Base-by-base conservation (phyloP, 2,797 vertebrate species). In the Cynopterus sphinx region DNA sequence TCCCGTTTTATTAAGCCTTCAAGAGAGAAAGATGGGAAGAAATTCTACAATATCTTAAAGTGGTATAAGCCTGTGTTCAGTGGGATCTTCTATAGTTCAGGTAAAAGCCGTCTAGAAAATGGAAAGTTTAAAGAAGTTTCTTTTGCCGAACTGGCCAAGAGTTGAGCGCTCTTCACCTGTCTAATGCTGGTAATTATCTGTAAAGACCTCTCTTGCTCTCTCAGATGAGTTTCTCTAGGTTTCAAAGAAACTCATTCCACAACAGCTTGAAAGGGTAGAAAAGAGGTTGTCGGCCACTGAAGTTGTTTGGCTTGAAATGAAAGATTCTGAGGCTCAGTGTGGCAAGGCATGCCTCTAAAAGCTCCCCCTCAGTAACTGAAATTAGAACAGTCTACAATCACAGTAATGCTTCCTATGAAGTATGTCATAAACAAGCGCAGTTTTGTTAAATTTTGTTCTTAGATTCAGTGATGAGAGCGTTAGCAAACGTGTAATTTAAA, bases 151-250 rank as follows among this genome's bases (percentile, higher is more conserved):
- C 63, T 81, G 82, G 73, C 79, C 70, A 70, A 87, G 95, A 67
- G 68, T 41, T 71, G n/a, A 46, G 65, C 16, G 2, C 26, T 49
- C 88, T 46, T 77, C 67, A 57, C 59, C 81, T 51, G 39, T 73
- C 79, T 86, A 63, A 65, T 91, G 39, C 88, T 92, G 59, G 92
- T 96, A 94, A 97, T 97, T 96, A 94, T 90, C 96, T 91, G 87
- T 61, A 82, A 94, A 96, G 95, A 90, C 91, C 77, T 97, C 70
- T 87, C 36, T 65, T 91, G 67, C 71, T 95, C 33, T 39, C 70
- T 36, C 28, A 88, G 87, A 95, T 74, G 90, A 81, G 26, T 88
- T 95, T 95, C 70, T 95, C 63, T 57, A 65, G 65, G 33, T 92
- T 97, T 96, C 91, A 96, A 97, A 97, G 90, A 70, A 81, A 75